Evolutionary conservation across 2,888 invertebrate species (phyloP).

Genomic region (Yponomeuta malinellus): DNA sequence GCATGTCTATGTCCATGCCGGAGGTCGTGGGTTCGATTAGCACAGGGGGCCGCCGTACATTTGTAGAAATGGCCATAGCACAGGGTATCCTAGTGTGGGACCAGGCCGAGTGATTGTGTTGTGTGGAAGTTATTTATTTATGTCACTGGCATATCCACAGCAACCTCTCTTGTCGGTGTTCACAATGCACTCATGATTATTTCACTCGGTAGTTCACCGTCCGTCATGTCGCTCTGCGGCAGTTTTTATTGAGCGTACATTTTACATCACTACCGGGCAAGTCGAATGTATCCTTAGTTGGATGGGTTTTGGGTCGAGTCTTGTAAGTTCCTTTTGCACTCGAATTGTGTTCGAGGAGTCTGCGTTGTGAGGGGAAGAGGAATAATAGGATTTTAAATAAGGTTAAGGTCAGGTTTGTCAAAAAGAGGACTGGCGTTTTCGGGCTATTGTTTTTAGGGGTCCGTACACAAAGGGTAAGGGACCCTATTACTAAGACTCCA

Average conservation of each 20-base stretch:
- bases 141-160: slow-evolving; percentile 33
- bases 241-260: slow-evolving; percentile 46
- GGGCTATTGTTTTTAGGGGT: neutral
- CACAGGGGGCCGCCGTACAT: too few relatives aligned
- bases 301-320: slow-evolving; percentile 27
- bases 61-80: too few relatives aligned
- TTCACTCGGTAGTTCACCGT: slow-evolving; percentile 55
- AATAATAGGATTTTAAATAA: slow-evolving; percentile 71
- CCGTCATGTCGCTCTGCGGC: slow-evolving; percentile 55
- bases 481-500: too few relatives aligned
- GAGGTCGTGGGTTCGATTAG: too few relatives aligned
- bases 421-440: neutral
- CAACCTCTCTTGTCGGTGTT: slow-evolving; percentile 29
- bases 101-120: too few relatives aligned
- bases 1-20: too few relatives aligned
- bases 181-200: slow-evolving; percentile 72
- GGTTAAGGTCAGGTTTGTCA: slow-evolving; percentile 61
- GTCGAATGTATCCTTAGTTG: slow-evolving; percentile 8
- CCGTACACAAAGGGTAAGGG: too few relatives aligned
- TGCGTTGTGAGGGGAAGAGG: slow-evolving; percentile 26
- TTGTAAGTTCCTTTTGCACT: slow-evolving; percentile 18
- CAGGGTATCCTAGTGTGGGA: too few relatives aligned
- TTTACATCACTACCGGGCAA: neutral
- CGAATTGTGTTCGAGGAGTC: slow-evolving; percentile 22
- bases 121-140: neutral